Conservation (phyloP, 2,113 vertebrate species). For the Drymodes brunneopygia region DNA sequence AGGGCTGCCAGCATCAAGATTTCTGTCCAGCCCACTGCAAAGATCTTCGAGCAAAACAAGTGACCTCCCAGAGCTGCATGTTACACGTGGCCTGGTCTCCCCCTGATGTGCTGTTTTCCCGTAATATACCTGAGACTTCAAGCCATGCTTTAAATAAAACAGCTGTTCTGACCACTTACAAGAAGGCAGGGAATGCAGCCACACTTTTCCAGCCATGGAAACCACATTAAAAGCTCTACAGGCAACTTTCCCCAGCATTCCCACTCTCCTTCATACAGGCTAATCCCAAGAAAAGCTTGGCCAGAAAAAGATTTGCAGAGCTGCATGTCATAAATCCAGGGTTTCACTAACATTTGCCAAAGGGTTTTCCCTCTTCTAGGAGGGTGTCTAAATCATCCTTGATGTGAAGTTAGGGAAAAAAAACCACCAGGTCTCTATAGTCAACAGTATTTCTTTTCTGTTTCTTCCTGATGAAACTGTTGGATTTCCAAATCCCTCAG, state of each 20-base stretch:
- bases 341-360: constrained; percentile 9
- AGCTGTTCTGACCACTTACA: constrained; percentile 43
- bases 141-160: constrained; percentile 43
- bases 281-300: constrained; percentile 20
- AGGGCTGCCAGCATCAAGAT: not conserved
- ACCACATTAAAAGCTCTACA: constrained; percentile 51
- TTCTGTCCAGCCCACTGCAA: not conserved
- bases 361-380: constrained; percentile 30
- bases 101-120: not conserved
- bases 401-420: not conserved
- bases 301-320: constrained; percentile 51
- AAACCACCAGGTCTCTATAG: not conserved
- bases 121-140: not conserved
- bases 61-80: not conserved
- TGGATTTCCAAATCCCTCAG: not conserved
- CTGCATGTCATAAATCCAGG: constrained; percentile 47
- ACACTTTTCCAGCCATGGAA: constrained; percentile 34
- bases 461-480: not conserved
- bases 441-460: not conserved
- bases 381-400: constrained; percentile 23
- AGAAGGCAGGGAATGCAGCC: not conserved
- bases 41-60: not conserved
- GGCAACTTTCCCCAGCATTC: not conserved
- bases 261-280: not conserved
- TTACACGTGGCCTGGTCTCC: not conserved